Evolutionary conservation across 2,888 invertebrate species (phyloP), one percentile per base, ranked within the genome.

Genomic region (Gymnoscelis rufifasciata): DNA sequence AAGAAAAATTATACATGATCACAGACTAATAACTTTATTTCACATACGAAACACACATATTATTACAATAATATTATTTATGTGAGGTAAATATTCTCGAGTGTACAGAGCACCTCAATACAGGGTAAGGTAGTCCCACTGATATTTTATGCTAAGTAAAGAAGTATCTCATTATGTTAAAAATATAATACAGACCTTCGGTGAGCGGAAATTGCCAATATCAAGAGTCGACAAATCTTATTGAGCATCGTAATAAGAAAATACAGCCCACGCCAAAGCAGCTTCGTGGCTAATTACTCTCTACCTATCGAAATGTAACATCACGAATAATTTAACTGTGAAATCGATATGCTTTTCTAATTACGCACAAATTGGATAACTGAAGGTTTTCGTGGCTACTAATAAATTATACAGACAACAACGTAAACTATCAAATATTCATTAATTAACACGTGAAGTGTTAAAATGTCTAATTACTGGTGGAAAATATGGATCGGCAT

Each of bases 251-350:
- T 54, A 56, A 58, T 64, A 60, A 56, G 45, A 54, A 50, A 47
- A 60, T 46, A 51, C 43, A 45, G 38, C 36, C 57, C 52, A 60
- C 62, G 52, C 44, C 59, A 54, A 60, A 46, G 44, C 48, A 49
- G 53, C 56, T 62, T 55, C 59, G 54, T 45, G 47, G 57, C 59
- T 70, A 73, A 71, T 72, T 72, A 67, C 15, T 10, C 10, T 14
- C 10, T 19, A 33, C 15, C 35, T 15, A 35, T 19, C 11, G 35
- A 62, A 71, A 66, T 69, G 60, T 74, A 67, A 65, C 62, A 51
- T 60, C 61, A 51, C 31, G 47, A 58, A 54, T 58, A 52, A 62
- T 57, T 68, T 62, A 49, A 59, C 43, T 46, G 52, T 44, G 51
- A 53, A 64, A 62, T 65, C 47, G 49, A 54, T 52, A 15, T 19